phyloP scores from a whole-genome alignment of 1,140 invertebrate genomes.

The Megalonaias nervosa region DNA sequence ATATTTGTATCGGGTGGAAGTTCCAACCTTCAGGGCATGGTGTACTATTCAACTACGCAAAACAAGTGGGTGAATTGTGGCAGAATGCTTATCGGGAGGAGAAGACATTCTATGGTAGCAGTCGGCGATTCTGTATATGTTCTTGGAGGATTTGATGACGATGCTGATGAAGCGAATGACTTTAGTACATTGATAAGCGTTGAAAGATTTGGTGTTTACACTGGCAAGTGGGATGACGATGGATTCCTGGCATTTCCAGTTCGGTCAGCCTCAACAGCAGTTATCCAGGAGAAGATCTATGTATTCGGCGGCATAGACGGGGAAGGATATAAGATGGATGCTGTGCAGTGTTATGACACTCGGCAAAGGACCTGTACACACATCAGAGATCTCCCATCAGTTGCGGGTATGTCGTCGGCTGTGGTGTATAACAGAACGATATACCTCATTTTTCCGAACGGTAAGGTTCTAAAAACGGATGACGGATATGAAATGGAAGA shows the following conservation, averaged over 20 bases:
- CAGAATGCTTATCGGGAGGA: conserved; percentile 43
- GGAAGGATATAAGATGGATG: conserved; percentile 30
- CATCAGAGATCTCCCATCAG: conserved; percentile 33
- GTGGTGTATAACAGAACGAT: conserved; percentile 37
- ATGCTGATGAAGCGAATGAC: conserved; percentile 40
- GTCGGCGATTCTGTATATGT: conserved; percentile 40
- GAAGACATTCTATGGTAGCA: conserved; percentile 51
- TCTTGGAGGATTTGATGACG: conserved; percentile 51
- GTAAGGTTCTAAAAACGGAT: conserved; percentile 42
- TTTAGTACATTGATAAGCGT: conserved; percentile 29
- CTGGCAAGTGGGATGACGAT: conserved; percentile 40
- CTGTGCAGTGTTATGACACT: conserved; percentile 48
- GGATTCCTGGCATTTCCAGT: conserved; percentile 44
- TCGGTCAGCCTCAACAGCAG: conserved; percentile 45
- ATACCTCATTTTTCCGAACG: conserved; percentile 45
- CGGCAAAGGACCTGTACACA: conserved; percentile 35
- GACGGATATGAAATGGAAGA: conserved; percentile 35
- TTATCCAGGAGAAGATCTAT: conserved; percentile 42
- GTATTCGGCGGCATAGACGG: conserved; percentile 51
- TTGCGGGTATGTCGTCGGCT: conserved; percentile 41
- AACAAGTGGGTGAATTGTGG: conserved; percentile 43
- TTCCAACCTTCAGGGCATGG: conserved; percentile 36
- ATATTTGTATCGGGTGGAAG: conserved; percentile 50
- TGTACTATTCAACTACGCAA: conserved; percentile 37
- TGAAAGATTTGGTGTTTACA: conserved; percentile 33